Evolutionary conservation across 1,140 invertebrate genomes (phyloP).

Genomic region (Ostrea denselamellosa): DNA sequence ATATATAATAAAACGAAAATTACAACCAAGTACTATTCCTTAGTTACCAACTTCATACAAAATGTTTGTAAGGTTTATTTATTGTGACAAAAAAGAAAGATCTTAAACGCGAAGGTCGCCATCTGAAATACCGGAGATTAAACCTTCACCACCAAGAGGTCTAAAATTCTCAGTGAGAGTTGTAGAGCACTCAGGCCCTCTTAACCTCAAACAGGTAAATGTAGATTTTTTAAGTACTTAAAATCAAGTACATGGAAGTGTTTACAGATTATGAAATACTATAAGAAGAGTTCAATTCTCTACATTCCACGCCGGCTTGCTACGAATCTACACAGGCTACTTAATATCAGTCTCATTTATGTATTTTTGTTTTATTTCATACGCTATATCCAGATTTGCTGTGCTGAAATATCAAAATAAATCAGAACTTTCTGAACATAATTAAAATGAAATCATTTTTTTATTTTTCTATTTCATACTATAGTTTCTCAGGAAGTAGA

Average conservation of each 20-base stretch:
- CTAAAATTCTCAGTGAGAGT: conserved; percentile 5
- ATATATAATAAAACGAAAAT: too few species aligned
- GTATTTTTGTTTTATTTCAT: too few species aligned
- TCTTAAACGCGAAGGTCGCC: background rate
- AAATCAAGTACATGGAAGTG: background rate
- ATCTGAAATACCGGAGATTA: background rate
- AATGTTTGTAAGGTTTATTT: background rate
- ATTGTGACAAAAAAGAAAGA: background rate
- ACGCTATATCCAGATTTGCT: too few species aligned
- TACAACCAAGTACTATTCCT: too few species aligned
- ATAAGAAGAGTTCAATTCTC: background rate
- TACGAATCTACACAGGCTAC: too few species aligned
- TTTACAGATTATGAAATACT: background rate
- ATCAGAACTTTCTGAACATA: too few species aligned
- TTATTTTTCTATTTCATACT: too few species aligned
- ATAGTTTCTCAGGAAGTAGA: too few species aligned
- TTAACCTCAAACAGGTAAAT: conserved; percentile 35
- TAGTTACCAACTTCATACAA: background rate
- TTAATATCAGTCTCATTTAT: too few species aligned
- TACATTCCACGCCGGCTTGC: background rate
- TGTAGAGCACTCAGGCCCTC: background rate
- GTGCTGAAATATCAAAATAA: too few species aligned
- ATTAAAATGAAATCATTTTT: too few species aligned
- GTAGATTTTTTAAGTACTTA: background rate
- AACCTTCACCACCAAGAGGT: background rate